These are phyloP conservation scores for Tetramorium bicarinatum DNA, from an alignment of 2,888 invertebrate genomes.

Conservation along the genomic window DNA sequence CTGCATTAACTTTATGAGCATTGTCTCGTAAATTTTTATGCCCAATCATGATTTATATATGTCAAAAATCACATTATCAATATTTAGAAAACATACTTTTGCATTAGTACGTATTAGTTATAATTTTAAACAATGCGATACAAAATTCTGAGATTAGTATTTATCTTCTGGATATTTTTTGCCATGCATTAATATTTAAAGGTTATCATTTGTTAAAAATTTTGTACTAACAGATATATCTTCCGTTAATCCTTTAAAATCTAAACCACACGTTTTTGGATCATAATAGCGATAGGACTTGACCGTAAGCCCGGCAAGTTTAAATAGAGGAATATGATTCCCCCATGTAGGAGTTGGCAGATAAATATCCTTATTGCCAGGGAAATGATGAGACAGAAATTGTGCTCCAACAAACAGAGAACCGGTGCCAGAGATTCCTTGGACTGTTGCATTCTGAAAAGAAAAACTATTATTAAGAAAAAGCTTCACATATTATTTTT, in stretches of 20 bases:
- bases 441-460: conserved; percentile 89
- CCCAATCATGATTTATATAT: not conserved
- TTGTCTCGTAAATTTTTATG: not conserved
- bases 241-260: conserved; percentile 95
- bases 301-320: conserved; percentile 93
- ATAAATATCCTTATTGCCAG: conserved; percentile 93
- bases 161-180: conserved; percentile 6
- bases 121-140: not conserved
- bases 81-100: not conserved
- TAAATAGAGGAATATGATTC: conserved; percentile 98
- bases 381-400: conserved; percentile 94
- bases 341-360: conserved; percentile 99
- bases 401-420: conserved; percentile 97
- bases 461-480: conserved; percentile 14
- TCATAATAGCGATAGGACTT: conserved; percentile 98
- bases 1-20: not conserved
- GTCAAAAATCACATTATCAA: not conserved
- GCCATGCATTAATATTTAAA: not conserved
- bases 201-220: not conserved
- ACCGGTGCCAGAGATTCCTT: conserved; percentile 99
- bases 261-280: conserved; percentile 96
- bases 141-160: not conserved
- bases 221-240: conserved; percentile 93
- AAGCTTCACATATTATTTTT: conserved; percentile 35
- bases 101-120: not conserved